phyloP scores from a whole-genome alignment of 1,140 invertebrate species.

The Steinernema feltiae region DNA sequence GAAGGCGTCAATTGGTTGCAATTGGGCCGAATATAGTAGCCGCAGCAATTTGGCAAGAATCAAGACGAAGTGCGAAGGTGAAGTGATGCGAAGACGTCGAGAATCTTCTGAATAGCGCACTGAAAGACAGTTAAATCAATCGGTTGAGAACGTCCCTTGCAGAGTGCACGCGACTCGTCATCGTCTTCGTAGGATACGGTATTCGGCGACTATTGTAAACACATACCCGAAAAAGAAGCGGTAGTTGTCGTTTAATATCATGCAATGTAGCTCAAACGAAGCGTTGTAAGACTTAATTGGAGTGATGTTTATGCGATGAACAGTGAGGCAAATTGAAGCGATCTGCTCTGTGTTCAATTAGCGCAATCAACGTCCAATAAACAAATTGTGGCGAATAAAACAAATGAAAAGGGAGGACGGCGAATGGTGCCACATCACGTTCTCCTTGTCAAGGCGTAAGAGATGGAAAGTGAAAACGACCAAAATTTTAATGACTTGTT shows the following conservation, averaged over 20 bases:
- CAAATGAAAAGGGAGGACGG: background rate
- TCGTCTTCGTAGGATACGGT: no score
- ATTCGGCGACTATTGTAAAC: no score
- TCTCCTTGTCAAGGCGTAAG: background rate
- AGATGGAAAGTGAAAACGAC: background rate
- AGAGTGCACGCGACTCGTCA: background rate
- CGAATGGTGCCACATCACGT: no score
- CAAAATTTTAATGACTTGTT: background rate
- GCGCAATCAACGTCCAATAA: constrained; percentile 5
- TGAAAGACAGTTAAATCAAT: no score
- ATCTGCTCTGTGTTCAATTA: background rate
- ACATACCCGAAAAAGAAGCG: no score
- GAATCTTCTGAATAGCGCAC: no score
- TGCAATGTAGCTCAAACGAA: no score
- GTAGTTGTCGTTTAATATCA: no score
- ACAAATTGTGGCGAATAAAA: constrained; percentile 9
- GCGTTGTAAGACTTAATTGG: constrained; percentile 2
- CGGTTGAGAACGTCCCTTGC: background rate
- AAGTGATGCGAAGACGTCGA: no score
- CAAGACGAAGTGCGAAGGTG: no score
- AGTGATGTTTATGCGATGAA: background rate
- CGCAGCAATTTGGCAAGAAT: background rate
- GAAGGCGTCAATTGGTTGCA: constrained; percentile 5
- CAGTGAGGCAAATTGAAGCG: background rate
- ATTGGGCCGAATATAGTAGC: background rate